Evolutionary conservation across 2,797 vertebrate genomes (phyloP).

Genomic region (Cirrhinus mrigala): DNA sequence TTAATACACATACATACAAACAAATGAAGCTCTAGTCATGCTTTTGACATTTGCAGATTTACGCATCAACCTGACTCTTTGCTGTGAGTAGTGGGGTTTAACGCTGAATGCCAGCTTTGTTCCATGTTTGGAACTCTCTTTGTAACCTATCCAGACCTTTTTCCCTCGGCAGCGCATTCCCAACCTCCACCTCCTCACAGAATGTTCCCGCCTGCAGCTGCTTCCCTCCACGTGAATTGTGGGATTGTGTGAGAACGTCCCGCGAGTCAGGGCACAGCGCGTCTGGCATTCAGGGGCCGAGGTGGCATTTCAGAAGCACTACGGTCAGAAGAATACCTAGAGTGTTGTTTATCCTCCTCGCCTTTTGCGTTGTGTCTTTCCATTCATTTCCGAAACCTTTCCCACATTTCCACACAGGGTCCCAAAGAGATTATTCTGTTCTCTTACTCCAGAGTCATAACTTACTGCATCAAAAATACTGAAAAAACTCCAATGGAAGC

Average conservation of each 20-base stretch:
- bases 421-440: conserved; percentile 24
- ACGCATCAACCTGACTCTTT: conserved; percentile 63
- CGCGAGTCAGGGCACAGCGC: conserved; percentile 58
- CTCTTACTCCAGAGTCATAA: conserved; percentile 27
- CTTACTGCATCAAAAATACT: not conserved
- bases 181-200: conserved; percentile 72
- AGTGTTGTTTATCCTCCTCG: conserved; percentile 53
- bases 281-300: conserved; percentile 60
- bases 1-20: conserved; percentile 47
- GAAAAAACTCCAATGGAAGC: not conserved
- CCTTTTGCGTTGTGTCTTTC: conserved; percentile 21
- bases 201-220: conserved; percentile 72
- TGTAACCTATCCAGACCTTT: conserved; percentile 75
- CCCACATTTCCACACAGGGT: conserved; percentile 52
- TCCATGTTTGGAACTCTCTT: conserved; percentile 69
- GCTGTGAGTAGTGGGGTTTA: conserved; percentile 50
- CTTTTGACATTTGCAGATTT: conserved; percentile 63
- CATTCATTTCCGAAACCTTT: conserved; percentile 51
- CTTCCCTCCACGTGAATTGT: conserved; percentile 71
- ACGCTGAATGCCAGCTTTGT: conserved; percentile 66
- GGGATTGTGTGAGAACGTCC: conserved; percentile 72
- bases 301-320: conserved; percentile 63
- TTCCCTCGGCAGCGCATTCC: conserved; percentile 74
- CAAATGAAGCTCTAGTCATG: conserved; percentile 47
- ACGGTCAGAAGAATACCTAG: conserved; percentile 59